phyloP scores from a whole-genome alignment of 2,888 invertebrate species.

The Yponomeuta sedellus region DNA sequence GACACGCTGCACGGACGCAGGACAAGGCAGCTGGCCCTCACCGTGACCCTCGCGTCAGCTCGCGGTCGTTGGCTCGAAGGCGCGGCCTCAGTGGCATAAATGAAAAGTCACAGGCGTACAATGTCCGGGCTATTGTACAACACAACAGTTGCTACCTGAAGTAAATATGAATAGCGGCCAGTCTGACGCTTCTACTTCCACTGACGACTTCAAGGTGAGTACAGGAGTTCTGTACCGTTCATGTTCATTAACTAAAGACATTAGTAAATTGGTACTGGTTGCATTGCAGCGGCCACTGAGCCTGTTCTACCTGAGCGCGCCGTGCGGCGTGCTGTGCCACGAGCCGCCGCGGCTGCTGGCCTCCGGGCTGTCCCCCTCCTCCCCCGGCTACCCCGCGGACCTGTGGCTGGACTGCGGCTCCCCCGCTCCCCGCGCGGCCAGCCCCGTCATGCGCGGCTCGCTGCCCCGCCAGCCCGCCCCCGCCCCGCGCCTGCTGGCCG shows the following conservation, averaged over 20 bases:
- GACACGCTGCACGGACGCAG: too few relatives aligned
- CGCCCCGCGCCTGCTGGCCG: background rate
- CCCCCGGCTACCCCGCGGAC: slow-evolving; percentile 3
- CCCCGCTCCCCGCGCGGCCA: slow-evolving; percentile 35
- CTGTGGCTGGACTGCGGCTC: slow-evolving; percentile 26
- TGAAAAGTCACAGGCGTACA: too few relatives aligned
- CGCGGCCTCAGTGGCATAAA: background rate
- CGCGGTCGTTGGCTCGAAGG: too few relatives aligned
- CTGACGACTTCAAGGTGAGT: slow-evolving; percentile 60
- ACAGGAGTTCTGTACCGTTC: too few relatives aligned
- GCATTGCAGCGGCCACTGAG: slow-evolving; percentile 59
- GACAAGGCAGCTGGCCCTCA: background rate
- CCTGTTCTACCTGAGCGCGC: slow-evolving; percentile 75
- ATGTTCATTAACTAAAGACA: too few relatives aligned
- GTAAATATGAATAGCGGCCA: slow-evolving; percentile 44
- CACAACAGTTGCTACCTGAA: background rate
- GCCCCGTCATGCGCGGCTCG: slow-evolving; percentile 31
- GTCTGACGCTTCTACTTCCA: slow-evolving; percentile 67
- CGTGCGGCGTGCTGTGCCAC: slow-evolving; percentile 72
- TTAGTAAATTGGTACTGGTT: too few relatives aligned
- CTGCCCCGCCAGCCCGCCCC: slow-evolving; percentile 28
- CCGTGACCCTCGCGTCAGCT: background rate
- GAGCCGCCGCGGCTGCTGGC: slow-evolving; percentile 51
- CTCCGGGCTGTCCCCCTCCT: slow-evolving; percentile 23
- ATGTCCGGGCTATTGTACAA: too few relatives aligned